Base-by-base conservation (phyloP, 2,797 vertebrate species). In the Paramormyrops hopkinsi region DNA sequence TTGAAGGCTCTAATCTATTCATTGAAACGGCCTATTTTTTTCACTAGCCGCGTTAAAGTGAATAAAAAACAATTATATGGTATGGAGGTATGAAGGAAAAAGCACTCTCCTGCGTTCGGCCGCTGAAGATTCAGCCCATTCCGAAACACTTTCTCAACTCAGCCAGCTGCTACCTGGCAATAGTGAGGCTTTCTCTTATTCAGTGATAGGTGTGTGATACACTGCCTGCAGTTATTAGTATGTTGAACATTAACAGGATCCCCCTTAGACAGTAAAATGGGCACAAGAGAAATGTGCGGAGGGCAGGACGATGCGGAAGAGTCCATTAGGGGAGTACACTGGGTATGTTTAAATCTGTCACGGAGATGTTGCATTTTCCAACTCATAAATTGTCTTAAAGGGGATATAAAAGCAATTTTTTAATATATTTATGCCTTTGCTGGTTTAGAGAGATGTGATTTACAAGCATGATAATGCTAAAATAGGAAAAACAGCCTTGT, bases 1-100 rank as follows among this genome's bases (percentile, higher is more conserved):
- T 97, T 95, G 95, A 96, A 96, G 95, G 95, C 96, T 95, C 94
- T 99, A 98, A 98, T 99, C 98, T 98, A 96, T 97, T 98, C 97
- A 96, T 95, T 96, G 94, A 97, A 97, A 96, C 96, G 94, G 95
- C 94, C 96, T 94, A 95, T 97, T 96, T 97, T 97, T 96, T 96
- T 96, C 96, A 97, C 96, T 94, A 95, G 96, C 96, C 94, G 93
- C 94, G 94, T 95, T 96, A 93, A 96, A 97, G 96, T 96, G 96
- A 97, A 97, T 97, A 94, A 96, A 97, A 97, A 97, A 95, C 95
- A 94, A 96, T 95, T 95, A 96, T 95, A 96, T 95, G 96, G 96
- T 96, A 96, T 96, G 95, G 95, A 96, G 95, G 96, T 96, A 82
- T 89, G 90, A 89, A 90, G 48, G 48, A 25, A 84, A 22, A 87